Evolutionary conservation across 1,140 invertebrate species (phyloP).

Genomic region (Plectrocnemia conspersa): DNA sequence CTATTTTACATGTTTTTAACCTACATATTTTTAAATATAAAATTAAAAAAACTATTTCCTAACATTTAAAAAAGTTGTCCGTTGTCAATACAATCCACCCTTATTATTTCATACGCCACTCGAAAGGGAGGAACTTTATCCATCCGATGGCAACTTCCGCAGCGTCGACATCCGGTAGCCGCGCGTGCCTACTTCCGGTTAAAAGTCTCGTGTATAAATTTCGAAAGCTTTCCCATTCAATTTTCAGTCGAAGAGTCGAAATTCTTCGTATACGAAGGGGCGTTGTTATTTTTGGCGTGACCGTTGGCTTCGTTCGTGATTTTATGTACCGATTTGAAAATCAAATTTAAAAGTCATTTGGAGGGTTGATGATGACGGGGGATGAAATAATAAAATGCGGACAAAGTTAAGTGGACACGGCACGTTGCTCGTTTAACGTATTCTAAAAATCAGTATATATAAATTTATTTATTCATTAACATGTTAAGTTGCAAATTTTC

Average conservation of each 20-base stretch:
- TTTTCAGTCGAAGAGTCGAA: slow-evolving; percentile 4
- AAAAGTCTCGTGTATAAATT: slow-evolving; percentile 8
- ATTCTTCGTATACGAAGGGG: background rate
- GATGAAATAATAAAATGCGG: slow-evolving; percentile 7
- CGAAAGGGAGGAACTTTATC: slow-evolving; percentile 27
- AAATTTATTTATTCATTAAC: too few relatives aligned
- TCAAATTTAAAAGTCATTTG: slow-evolving; percentile 33
- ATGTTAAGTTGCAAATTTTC: too few relatives aligned
- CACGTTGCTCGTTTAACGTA: too few relatives aligned
- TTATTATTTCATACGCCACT: too few relatives aligned
- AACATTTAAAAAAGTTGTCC: too few relatives aligned
- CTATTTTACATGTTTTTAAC: too few relatives aligned
- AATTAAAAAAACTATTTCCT: too few relatives aligned
- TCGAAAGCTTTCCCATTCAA: slow-evolving; percentile 1
- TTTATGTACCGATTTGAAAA: slow-evolving; percentile 24
- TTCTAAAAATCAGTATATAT: too few relatives aligned
- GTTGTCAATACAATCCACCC: too few relatives aligned
- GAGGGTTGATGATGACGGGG: slow-evolving; percentile 11
- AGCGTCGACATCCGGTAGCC: slow-evolving; percentile 30
- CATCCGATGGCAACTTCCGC: slow-evolving; percentile 34
- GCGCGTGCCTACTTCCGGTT: slow-evolving; percentile 31
- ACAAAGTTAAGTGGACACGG: too few relatives aligned
- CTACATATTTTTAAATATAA: too few relatives aligned
- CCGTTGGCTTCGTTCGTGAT: slow-evolving; percentile 28
- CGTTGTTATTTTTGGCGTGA: slow-evolving; percentile 22